Percentiles rank a stretch among this genome's conserved stretches.
Conservation (phyloP, 2,888 invertebrate species). For the Pyrochroa serraticornis region DNA sequence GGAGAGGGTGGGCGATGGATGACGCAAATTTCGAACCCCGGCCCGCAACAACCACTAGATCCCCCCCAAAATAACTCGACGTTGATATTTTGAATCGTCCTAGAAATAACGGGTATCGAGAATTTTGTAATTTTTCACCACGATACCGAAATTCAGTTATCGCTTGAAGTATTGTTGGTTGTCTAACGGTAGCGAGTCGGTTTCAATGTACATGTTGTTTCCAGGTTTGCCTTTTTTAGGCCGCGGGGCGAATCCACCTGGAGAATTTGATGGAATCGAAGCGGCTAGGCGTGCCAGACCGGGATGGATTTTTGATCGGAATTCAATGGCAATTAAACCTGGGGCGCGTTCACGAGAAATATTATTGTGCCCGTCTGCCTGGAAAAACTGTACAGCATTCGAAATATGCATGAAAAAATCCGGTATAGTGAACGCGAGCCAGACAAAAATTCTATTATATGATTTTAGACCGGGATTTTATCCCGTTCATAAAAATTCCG, state of each 20-base stretch:
- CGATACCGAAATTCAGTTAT: too few relatives aligned
- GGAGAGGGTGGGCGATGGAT: conserved; percentile 10
- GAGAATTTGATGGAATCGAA: too few relatives aligned
- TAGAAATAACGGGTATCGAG: not conserved
- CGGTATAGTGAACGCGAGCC: conserved; percentile 35
- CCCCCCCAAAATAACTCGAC: too few relatives aligned
- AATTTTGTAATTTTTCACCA: not conserved
- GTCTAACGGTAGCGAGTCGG: too few relatives aligned
- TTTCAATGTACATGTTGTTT: too few relatives aligned
- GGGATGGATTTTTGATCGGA: conserved; percentile 1
- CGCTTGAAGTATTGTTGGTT: too few relatives aligned
- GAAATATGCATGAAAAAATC: conserved; percentile 37
- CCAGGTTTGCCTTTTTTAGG: too few relatives aligned
- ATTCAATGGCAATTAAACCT: conserved; percentile 17
- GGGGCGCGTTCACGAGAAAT: conserved; percentile 1
- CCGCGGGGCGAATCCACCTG: too few relatives aligned
- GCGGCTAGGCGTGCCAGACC: too few relatives aligned
- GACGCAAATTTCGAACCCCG: conserved; percentile 3
- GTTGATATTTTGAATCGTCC: not conserved
- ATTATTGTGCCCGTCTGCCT: conserved; percentile 5
- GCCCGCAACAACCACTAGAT: not conserved
- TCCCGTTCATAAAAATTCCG: conserved; percentile 47
- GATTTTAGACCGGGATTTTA: conserved; percentile 45
- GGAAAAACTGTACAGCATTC: conserved; percentile 30
- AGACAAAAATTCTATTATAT: conserved; percentile 45